Evolutionary conservation across 2,113 vertebrate species (phyloP).

Genomic region (Oncorhynchus keta): DNA sequence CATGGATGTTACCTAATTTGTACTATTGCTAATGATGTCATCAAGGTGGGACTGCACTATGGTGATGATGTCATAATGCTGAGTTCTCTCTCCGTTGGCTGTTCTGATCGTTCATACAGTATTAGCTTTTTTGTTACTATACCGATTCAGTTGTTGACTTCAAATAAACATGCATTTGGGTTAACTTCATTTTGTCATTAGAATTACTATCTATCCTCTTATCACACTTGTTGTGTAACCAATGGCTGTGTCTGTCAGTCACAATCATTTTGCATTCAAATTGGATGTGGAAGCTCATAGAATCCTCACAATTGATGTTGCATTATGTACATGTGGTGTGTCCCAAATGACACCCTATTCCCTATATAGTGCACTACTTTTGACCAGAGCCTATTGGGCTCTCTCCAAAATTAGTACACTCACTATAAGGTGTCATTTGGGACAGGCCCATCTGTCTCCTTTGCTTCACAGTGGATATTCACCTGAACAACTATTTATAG

Average conservation of each 20-base stretch:
- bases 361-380: too few species aligned
- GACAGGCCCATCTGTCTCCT: not conserved
- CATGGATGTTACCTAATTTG: constrained; percentile 62
- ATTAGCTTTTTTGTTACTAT: constrained; percentile 59
- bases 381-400: too few species aligned
- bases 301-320: too few species aligned
- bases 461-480: not conserved
- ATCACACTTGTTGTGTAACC: too few species aligned
- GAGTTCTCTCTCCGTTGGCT: constrained; percentile 52
- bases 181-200: constrained; percentile 55
- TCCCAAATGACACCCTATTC: too few species aligned
- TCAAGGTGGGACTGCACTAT: constrained; percentile 46
- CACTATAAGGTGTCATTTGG: too few species aligned
- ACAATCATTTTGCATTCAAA: not conserved
- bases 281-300: too few species aligned
- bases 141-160: constrained; percentile 73
- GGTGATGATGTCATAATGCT: constrained; percentile 42
- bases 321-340: too few species aligned
- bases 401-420: too few species aligned
- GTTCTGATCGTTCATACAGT: constrained; percentile 56
- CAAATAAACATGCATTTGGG: constrained; percentile 78
- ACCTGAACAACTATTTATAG: not conserved
- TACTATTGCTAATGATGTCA: constrained; percentile 67
- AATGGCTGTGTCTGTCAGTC: too few species aligned
- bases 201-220: constrained; percentile 8